Conservation (phyloP, 2,888 invertebrate genomes). For the Polietes domitor region DNA sequence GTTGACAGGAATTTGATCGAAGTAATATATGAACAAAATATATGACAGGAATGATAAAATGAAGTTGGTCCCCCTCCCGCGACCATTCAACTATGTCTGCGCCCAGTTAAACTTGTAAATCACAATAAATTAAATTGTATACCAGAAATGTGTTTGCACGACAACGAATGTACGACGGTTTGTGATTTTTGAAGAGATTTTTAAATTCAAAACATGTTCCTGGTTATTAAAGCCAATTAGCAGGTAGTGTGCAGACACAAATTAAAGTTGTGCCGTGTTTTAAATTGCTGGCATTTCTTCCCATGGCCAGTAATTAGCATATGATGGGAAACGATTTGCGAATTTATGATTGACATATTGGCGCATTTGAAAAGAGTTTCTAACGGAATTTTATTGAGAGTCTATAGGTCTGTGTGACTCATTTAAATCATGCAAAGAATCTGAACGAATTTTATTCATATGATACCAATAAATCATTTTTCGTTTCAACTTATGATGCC, state of each 20-base stretch:
- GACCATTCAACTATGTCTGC: neutral
- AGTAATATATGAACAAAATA: conserved; percentile 50
- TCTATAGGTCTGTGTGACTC: neutral
- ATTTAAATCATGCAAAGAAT: neutral
- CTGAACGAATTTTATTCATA: too few species aligned
- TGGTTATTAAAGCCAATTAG: conserved; percentile 63
- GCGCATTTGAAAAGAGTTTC: neutral
- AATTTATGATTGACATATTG: neutral
- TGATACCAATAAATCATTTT: too few species aligned
- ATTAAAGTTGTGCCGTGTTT: neutral
- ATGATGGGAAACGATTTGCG: conserved; percentile 12
- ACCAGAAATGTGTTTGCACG: conserved; percentile 32
- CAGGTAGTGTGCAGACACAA: conserved; percentile 12
- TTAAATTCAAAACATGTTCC: conserved; percentile 49
- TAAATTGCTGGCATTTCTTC: neutral
- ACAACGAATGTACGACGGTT: conserved; percentile 8
- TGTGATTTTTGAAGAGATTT: conserved; percentile 2
- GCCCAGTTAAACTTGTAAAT: conserved; percentile 53
- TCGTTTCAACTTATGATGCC: too few species aligned
- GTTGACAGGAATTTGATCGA: conserved; percentile 48
- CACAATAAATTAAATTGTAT: conserved; percentile 47
- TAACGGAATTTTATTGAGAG: neutral
- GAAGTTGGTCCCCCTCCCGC: neutral
- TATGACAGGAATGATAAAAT: conserved; percentile 54
- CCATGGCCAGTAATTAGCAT: conserved; percentile 20